Base-by-base conservation (phyloP, 2,113 vertebrate genomes). In the Sinosuthora webbiana region DNA sequence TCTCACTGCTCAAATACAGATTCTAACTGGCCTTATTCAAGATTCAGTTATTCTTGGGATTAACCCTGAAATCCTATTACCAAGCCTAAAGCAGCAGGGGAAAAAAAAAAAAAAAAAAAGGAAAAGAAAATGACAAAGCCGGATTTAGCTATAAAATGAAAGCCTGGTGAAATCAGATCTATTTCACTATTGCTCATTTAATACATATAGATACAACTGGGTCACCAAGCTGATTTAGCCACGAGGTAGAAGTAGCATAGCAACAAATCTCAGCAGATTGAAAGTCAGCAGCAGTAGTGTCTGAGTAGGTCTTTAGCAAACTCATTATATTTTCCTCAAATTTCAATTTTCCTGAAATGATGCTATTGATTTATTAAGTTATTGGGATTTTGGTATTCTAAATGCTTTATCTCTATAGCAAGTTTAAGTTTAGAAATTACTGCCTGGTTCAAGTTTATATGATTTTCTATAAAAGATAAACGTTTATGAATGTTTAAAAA, bases 201-300 rank as follows among this genome's bases (percentile, higher is more conserved):
- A 96, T 97, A 93, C 55, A 1, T 94, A 81, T 83, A 81, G 96
- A 96, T 97, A 96, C 96, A 97, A 96, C 96, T 97, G 91, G 97
- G 97, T 96, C 97, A 96, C 84, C 83, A 87, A 87, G 70, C 95
- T 94, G 82, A 92, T 97, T 95, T 95, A 97, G 95, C 95, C 91
- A 92, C 22, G 28, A 95, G 90, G 94, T 92, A 89, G 82, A 75
- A 95, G 85, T 70, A 94, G 63, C 95, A 85, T 84, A 97, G 90
- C 93, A 95, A 92, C 84, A 92, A 92, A 91, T 63, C 79, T 93
- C 68, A 42, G 83, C 84, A 89, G 77, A 93, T 11, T 96, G 95
- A 96, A 94, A 97, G 56, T 78, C 90, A 90, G 83, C 49, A 74
- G 35, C 8, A 4, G 53, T 81, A 67, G 50, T 77, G 70, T 87